Evolutionary conservation across 2,888 invertebrate genomes (phyloP), one percentile per base, ranked within the genome.

Genomic region (Agrochola lychnidis): DNA sequence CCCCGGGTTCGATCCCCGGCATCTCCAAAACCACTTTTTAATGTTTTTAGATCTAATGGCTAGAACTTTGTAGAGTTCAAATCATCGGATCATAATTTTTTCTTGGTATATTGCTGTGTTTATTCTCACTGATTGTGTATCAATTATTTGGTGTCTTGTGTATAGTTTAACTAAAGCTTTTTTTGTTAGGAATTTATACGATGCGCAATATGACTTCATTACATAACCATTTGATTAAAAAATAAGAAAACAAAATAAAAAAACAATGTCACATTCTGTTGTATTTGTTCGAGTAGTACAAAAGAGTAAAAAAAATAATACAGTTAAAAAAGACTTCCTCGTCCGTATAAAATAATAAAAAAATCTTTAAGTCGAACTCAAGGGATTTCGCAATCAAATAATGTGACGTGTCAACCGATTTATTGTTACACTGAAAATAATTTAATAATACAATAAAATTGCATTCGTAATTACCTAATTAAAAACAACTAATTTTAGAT

Each of bases 1-100:
- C 98, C 98, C 98, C 98, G 98, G 98, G 98, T 99, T 99, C 98
- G 98, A 99, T 98, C 98, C 98, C 98, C 98, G 98, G 98, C 98
- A 98, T 98, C 98, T 98, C 98, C 98, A 98, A 83, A 53, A 40
- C 12, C 1, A n/a, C 36, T 79, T 77, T 76, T 77, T 76, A 22
- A 6, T 14, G 6, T 68, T 78, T 75, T 75, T 42, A 48, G 5
- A 3, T 6, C 5, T 1, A 25, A 57, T 25, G 25, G 53, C 22
- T 42, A 2, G 2, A 0, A 6, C 48, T 25, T 40, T 42, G 9
- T 40, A n/a, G n/a, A n/a, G n/a, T n/a, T n/a, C n/a, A n/a, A n/a
- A n/a, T n/a, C n/a, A n/a, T n/a, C n/a, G n/a, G n/a, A n/a, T n/a
- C n/a, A n/a, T n/a, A n/a, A n/a, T n/a, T n/a, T n/a, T n/a, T n/a